Evolutionary conservation across 1,140 invertebrate genomes (phyloP).

Genomic region (Heliconius hewitsoni): DNA sequence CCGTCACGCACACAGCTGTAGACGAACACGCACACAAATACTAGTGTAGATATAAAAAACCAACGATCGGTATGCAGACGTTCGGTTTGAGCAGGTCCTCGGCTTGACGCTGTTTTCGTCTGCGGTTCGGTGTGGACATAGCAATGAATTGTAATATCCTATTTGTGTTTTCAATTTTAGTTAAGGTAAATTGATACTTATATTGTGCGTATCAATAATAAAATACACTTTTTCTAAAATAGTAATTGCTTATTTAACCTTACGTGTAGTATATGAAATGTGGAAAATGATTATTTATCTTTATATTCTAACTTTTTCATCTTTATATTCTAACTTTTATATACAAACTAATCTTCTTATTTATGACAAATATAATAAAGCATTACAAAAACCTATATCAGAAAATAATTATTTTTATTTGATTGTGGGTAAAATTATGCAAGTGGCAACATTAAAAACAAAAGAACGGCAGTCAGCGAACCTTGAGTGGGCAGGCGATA

Average conservation of each 20-base stretch:
- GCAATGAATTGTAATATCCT: slow-evolving; percentile 14
- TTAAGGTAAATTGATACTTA: too few relatives aligned
- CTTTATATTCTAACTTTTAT: not conserved
- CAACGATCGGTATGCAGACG: slow-evolving; percentile 81
- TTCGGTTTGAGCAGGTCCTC: slow-evolving; percentile 79
- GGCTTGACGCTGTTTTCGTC: slow-evolving; percentile 80
- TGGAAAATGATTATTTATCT: not conserved
- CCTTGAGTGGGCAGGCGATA: slow-evolving; percentile 83
- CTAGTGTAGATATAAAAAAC: slow-evolving; percentile 77
- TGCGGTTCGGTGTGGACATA: slow-evolving; percentile 70
- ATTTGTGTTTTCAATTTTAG: not conserved
- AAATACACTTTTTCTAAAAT: not conserved
- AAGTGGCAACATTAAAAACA: slow-evolving; percentile 80
- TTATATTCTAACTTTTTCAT: not conserved
- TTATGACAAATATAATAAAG: not conserved
- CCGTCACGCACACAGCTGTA: slow-evolving; percentile 58
- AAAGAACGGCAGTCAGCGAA: slow-evolving; percentile 83
- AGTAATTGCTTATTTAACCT: not conserved
- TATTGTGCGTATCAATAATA: too few relatives aligned
- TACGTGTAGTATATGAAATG: not conserved
- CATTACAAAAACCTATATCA: not conserved
- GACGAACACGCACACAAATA: slow-evolving; percentile 54
- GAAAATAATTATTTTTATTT: not conserved
- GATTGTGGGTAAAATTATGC: slow-evolving; percentile 38
- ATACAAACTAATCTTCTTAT: not conserved